phyloP scores from a whole-genome alignment of 1,140 invertebrate genomes.

The Diorhabda sublineata region DNA sequence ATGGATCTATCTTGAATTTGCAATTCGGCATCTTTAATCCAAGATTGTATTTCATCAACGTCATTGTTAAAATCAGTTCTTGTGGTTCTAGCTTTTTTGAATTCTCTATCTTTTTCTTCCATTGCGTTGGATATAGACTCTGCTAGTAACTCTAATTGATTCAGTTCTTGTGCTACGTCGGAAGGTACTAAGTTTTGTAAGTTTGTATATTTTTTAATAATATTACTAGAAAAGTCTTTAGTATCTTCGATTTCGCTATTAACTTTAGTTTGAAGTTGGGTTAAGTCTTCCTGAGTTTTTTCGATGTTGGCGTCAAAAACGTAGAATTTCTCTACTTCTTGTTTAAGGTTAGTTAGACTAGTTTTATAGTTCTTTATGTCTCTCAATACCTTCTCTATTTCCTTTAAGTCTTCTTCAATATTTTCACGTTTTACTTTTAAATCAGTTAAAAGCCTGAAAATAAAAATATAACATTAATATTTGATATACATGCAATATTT shows the following conservation, averaged over 20 bases:
- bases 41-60: slow-evolving; percentile 74
- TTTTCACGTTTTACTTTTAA: slow-evolving; percentile 57
- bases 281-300: slow-evolving; percentile 52
- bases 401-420: slow-evolving; percentile 56
- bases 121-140: slow-evolving; percentile 72
- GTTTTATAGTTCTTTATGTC: slow-evolving; percentile 62
- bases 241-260: slow-evolving; percentile 55
- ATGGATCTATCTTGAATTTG: slow-evolving; percentile 75
- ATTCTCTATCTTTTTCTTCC: slow-evolving; percentile 82
- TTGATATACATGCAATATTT: neutral
- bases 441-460: slow-evolving; percentile 51
- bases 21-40: slow-evolving; percentile 77
- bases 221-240: slow-evolving; percentile 60
- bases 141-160: slow-evolving; percentile 70
- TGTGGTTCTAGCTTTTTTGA: slow-evolving; percentile 76
- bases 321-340: slow-evolving; percentile 63
- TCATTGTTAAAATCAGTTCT: slow-evolving; percentile 74
- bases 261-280: slow-evolving; percentile 45
- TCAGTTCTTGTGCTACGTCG: slow-evolving; percentile 71
- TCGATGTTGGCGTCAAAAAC: slow-evolving; percentile 67
- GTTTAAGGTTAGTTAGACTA: slow-evolving; percentile 58
- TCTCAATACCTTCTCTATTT: slow-evolving; percentile 56
- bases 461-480: slow-evolving; percentile 18
- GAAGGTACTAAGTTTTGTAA: slow-evolving; percentile 63
- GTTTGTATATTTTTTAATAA: slow-evolving; percentile 63